Evolutionary conservation across 2,797 vertebrate species (phyloP), one percentile per base, ranked within the genome.

Genomic region (Oceanodroma leucorhoa): DNA sequence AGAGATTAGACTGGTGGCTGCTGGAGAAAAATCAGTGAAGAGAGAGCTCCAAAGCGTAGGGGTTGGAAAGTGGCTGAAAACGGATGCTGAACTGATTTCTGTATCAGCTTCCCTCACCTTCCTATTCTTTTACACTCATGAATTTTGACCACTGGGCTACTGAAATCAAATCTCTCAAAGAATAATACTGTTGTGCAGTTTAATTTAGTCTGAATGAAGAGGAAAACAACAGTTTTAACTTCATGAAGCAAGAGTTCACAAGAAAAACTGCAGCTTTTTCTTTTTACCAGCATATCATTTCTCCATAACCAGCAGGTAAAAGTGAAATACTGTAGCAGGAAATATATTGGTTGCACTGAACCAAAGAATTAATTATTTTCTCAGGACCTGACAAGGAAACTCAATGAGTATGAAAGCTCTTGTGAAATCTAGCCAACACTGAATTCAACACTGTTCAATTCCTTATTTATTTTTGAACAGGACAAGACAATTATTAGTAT

Each of bases 361-460:
- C 84, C 73, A 96, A 90, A 90, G 48, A 93, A 90, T 48, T 90
- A 90, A 90, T 93, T 89, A 96, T 93, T 96, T 95, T 96, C 90
- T 94, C 87, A 91, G 73, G 83, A 91, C 30, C 66, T 93, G 89
- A 96, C 70, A 93, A 87, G 95, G 87, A 96, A 94, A 87, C 55
- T 73, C 87, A 93, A 89, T 70, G 58, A 90, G 10, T 55, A 91
- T 64, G 85, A 91, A 88, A 93, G 51, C 40, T 76, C 79, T 86
- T 84, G 58, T 93, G 96, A 95, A 94, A 96, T 87, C 36, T 18
- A 88, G 51, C 66, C 87, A 89, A 88, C 72, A 73, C 3, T 20
- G 84, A 95, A 93, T 81, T 81, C 38, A 88, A 57, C 26, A 48
- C 27, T 83, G 23, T 72, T 77, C 34, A 82, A 94, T 73, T 88